Percentiles rank a stretch among this genome's conserved stretches.
phyloP scores from a whole-genome alignment of 2,113 vertebrate species.

The Tragelaphus strepsiceros region DNA sequence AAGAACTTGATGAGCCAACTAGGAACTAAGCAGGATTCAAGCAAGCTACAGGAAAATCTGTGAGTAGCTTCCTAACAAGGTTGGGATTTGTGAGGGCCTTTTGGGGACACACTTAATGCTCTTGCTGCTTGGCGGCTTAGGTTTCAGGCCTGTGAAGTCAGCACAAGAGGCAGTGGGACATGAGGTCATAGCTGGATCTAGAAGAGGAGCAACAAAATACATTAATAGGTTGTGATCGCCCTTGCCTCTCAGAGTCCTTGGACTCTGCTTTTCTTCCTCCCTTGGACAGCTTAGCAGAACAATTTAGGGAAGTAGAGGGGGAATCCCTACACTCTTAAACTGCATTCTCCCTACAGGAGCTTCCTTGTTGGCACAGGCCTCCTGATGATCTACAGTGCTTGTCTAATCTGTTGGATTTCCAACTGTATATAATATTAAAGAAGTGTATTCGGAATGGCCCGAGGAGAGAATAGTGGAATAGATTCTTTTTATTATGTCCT shows the following conservation, averaged over 20 bases:
- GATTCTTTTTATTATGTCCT: neutral
- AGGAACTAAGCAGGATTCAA: constrained; percentile 93
- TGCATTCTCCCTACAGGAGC: neutral
- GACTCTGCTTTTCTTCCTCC: neutral
- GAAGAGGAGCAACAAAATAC: neutral
- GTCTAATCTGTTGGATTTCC: neutral
- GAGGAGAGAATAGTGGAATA: neutral
- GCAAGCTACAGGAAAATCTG: constrained; percentile 93
- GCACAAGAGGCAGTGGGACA: neutral
- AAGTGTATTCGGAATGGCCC: neutral
- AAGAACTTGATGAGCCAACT: constrained; percentile 94
- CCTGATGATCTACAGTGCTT: neutral
- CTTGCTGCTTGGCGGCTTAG: neutral
- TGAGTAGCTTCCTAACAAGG: constrained; percentile 78
- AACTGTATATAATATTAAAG: neutral
- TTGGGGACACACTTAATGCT: neutral
- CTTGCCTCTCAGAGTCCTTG: neutral
- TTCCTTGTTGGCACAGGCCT: neutral
- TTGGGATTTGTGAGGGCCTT: neutral
- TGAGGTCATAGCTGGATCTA: neutral
- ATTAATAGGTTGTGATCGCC: neutral
- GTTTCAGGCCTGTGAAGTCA: neutral
- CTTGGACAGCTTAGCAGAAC: neutral
- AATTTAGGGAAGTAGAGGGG: neutral
- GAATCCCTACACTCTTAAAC: neutral